Conservation (phyloP, 2,113 vertebrate species). For the Eidolon helvum region DNA sequence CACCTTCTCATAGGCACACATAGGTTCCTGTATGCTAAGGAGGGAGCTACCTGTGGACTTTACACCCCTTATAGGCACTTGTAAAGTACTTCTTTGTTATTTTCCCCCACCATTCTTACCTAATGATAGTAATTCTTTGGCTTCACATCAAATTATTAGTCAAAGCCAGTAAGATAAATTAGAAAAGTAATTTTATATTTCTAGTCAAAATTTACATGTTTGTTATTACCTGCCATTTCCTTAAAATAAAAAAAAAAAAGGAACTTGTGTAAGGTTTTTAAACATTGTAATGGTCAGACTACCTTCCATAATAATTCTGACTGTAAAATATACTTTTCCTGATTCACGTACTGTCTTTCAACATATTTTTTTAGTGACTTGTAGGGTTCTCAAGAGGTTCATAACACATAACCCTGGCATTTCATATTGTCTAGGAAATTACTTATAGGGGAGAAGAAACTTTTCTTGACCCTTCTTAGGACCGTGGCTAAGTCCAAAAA, state of each 20-base stretch:
- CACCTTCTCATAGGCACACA: background rate
- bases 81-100: background rate
- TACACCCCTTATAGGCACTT: background rate
- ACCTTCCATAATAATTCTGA: background rate
- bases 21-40: background rate
- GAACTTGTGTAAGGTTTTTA: background rate
- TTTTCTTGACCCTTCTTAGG: background rate
- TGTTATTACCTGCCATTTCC: background rate
- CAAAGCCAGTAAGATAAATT: background rate
- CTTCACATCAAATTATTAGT: background rate
- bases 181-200: background rate
- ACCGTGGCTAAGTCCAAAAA: background rate
- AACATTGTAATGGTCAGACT: background rate
- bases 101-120: background rate
- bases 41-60: background rate
- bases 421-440: background rate
- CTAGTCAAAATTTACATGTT: background rate
- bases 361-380: background rate
- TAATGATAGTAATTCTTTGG: background rate
- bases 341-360: background rate
- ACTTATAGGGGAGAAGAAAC: too few species aligned
- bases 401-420: background rate
- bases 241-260: background rate
- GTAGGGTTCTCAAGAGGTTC: background rate
- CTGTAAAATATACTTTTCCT: background rate